Base-by-base conservation (phyloP, 1,140 invertebrate genomes). In the Drosophila parabipectinata region DNA sequence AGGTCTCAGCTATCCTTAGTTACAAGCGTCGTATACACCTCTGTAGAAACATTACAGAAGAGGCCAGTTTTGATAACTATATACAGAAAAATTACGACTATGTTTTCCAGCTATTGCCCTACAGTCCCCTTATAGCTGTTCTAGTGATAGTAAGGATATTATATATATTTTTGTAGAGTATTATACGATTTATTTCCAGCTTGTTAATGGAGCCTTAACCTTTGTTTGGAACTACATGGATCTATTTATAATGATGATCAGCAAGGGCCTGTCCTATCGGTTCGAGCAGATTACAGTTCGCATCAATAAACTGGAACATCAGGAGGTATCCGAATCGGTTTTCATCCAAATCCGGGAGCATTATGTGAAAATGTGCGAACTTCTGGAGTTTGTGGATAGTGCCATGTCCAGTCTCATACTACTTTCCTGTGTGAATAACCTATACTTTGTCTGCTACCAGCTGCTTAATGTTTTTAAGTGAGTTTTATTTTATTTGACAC, bases 401-500 rank as follows among this genome's bases (percentile, higher is more conserved):
- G 90, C 93, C 34, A 91, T 95, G 28, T 94, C 94, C 5, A 92
- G 92, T 47, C 93, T 96, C 0, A 93, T 95, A 30, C 90, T 96
- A 1, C 83, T 95, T n/a, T 95, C 95, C 0, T 96, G 95, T 66
- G 93, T 93, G 0, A 95, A 94, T 63, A 96, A 96, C 89, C 91
- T 96, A 1, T 96, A 96, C 74, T 96, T 95, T 71, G 94, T 96
- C 30, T 95, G 95, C 71, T 91, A 95, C 1, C 95, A 96, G 79
- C 92, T 96, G 8, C 93, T 96, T 0, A 94, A 96, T 77, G 95
- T 94, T 50, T 92, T 96, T 21, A 94, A 95, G 96, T 96, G 60
- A 45, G 93, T 21, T 37, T 2, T 30, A 12, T 12, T 21, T 12
- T 8, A 34, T 32, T 7, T 24, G n/a, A n/a, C n/a, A n/a, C n/a